Evolutionary conservation across 2,888 invertebrate genomes (phyloP).

Genomic region (Baronia brevicornis): DNA sequence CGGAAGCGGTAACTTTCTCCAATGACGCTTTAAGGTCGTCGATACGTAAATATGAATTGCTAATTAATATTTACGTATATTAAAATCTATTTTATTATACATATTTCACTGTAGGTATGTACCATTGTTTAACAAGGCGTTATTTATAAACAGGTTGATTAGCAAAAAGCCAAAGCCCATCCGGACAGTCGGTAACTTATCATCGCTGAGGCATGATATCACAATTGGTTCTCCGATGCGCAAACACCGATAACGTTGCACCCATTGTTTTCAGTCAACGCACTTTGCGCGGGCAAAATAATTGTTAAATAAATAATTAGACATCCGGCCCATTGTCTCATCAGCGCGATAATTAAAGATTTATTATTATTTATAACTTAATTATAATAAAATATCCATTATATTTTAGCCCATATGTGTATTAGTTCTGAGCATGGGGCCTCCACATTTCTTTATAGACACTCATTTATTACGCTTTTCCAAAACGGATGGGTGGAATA

Average conservation of each 20-base stretch:
- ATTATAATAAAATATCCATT: slow-evolving; percentile 12
- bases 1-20: too few species aligned
- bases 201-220: slow-evolving; percentile 19
- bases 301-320: slow-evolving; percentile 12
- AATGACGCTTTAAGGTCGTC: too few species aligned
- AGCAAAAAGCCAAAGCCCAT: slow-evolving; percentile 15
- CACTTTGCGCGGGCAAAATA: slow-evolving; percentile 26
- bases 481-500: too few species aligned
- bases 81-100: too few species aligned
- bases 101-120: too few species aligned
- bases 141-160: slow-evolving; percentile 10
- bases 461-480: too few species aligned
- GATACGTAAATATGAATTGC: too few species aligned
- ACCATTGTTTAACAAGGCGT: too few species aligned
- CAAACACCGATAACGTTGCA: slow-evolving; percentile 32
- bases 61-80: too few species aligned
- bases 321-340: slow-evolving; percentile 6
- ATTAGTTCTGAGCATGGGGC: too few species aligned
- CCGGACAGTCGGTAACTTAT: slow-evolving; percentile 14
- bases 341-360: slow-evolving; percentile 4
- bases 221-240: slow-evolving; percentile 27
- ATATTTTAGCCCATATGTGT: too few species aligned
- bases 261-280: slow-evolving; percentile 46
- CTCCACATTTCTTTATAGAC: too few species aligned
- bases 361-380: slow-evolving; percentile 8